phyloP scores from a whole-genome alignment of 1,140 invertebrate species.

The Drosophila rhopaloa region DNA sequence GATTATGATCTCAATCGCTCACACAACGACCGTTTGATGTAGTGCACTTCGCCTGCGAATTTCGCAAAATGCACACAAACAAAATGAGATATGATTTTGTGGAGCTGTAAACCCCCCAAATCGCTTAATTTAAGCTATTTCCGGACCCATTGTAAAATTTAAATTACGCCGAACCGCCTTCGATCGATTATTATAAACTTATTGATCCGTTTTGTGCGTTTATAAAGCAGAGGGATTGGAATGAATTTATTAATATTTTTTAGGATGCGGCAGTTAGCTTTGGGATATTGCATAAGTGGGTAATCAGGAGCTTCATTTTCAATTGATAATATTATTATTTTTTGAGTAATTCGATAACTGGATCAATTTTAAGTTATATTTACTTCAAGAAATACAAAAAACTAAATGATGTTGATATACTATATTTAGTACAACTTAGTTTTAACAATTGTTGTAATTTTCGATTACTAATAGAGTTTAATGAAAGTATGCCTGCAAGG shows the following conservation, averaged over 20 bases:
- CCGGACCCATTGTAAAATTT: slow-evolving; percentile 23
- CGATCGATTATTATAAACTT: not conserved
- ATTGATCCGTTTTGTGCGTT: slow-evolving; percentile 16
- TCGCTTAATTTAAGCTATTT: slow-evolving; percentile 4
- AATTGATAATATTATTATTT: too few species aligned
- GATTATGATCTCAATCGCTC: slow-evolving; percentile 68
- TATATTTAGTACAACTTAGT: too few species aligned
- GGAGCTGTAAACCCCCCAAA: slow-evolving; percentile 18
- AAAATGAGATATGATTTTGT: slow-evolving; percentile 17
- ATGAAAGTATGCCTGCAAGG: too few species aligned
- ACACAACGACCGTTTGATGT: slow-evolving; percentile 68
- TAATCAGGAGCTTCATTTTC: not conserved
- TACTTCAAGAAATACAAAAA: too few species aligned
- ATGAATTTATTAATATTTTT: not conserved
- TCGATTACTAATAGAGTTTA: too few species aligned
- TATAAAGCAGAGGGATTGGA: not conserved
- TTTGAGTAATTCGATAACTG: too few species aligned
- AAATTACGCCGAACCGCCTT: slow-evolving; percentile 21
- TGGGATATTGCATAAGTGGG: not conserved
- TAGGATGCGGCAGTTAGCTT: not conserved
- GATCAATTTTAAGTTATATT: too few species aligned
- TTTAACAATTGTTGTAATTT: too few species aligned
- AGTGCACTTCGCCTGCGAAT: slow-evolving; percentile 60
- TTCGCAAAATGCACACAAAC: slow-evolving; percentile 44
- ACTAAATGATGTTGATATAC: too few species aligned